Evolutionary conservation across 2,888 invertebrate species (phyloP), one percentile per base, ranked within the genome.

Genomic region (Anarsia innoxiella): DNA sequence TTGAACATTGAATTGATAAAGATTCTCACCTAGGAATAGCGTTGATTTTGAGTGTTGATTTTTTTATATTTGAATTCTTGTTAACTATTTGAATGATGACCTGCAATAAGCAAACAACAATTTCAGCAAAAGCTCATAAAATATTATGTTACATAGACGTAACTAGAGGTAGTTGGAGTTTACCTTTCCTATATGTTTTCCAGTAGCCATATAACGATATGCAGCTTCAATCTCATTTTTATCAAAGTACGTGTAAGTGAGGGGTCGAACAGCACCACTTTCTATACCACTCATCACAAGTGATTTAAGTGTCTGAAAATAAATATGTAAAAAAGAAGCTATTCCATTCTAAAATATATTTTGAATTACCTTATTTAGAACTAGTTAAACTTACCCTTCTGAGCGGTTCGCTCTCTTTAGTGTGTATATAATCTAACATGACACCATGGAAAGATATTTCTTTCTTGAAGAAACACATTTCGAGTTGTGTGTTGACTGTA

Each of bases 381-480:
- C 19, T 19, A 5, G 3, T 5, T 25, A 5, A 28, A 31, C 19
- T 26, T 1, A 86, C 86, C 71, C 57, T 72, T 54, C 75, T 76
- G 43, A 77, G 76, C 8, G 9, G 11, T 1, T 12, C 29, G 50
- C 58, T 68, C 51, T 72, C 69, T 15, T 75, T 74, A 49, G 31
- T 37, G 14, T 80, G 79, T 51, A 84, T 68, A 59, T 74, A 78
- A 44, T 86, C 84, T 67, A 86, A 71, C 82, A 84, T 85, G 40
- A 86, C 76, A 37, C 86, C 85, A 56, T 85, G 83, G 74, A 86
- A 86, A 42, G 83, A 91, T 67, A 73, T 79, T 46, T 86, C 68
- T 82, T 79, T 62, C 58, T 91, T 70, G 71, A 92, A 90, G 57
- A 90, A 75, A 49, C 90, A 87, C 92, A 93, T 91, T 36, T 87